Conservation (phyloP, 2,888 invertebrate species). For the Xylota segnis region DNA sequence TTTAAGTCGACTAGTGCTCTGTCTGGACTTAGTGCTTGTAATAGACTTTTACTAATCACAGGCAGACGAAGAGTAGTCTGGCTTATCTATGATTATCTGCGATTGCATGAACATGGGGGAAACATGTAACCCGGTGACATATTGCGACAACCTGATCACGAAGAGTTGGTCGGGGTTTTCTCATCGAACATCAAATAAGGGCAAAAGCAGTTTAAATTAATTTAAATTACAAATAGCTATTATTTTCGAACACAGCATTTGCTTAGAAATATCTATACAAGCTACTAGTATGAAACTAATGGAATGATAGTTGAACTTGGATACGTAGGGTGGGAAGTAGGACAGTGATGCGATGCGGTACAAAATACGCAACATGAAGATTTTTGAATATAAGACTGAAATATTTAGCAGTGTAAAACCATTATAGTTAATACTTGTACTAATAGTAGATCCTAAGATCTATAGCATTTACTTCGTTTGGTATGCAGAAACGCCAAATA, state of each 20-base stretch:
- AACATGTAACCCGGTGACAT: conserved; percentile 64
- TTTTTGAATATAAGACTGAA: no score
- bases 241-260: not conserved
- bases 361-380: no score
- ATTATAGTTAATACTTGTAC: no score
- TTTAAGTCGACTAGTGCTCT: conserved; percentile 33
- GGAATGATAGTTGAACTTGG: not conserved
- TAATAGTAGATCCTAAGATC: no score
- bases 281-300: not conserved
- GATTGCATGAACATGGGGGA: conserved; percentile 52
- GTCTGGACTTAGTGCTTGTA: conserved; percentile 21
- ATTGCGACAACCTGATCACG: conserved; percentile 69
- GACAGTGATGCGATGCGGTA: no score
- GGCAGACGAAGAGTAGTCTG: conserved; percentile 33
- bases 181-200: conserved; percentile 12
- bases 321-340: no score
- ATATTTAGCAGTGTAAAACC: no score
- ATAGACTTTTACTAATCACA: conserved; percentile 43
- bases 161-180: conserved; percentile 9
- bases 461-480: no score
- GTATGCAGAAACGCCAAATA: no score
- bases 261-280: not conserved
- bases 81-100: conserved; percentile 67
- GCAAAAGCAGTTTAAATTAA: conserved; percentile 20
- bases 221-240: conserved; percentile 13